Base-by-base conservation (phyloP, 2,888 invertebrate species). In the Lucinisca nassula region DNA sequence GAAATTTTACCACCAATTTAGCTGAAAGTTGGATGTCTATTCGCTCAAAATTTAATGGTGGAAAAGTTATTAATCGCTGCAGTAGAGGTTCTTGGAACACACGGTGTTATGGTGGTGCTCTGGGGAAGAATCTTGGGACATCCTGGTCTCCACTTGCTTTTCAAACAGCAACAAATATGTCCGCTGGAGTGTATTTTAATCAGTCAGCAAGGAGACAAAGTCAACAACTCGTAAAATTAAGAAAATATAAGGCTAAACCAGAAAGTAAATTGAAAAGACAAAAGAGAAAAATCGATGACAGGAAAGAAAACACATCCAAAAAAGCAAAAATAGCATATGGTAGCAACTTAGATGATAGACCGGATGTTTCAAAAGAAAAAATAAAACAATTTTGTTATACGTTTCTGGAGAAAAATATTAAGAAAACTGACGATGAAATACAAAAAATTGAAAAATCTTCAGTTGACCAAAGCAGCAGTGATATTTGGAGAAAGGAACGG, bases 21-120 rank as follows among this genome's bases (percentile, higher is more conserved):
- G 81, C 82, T 24, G 90, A 90, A 81, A 79, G 58, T n/a, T 90
- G 87, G 85, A 81, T 90, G 84, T 24, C 80, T 10, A 82, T 89
- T 27, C 0, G 83, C 2, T 24, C 51, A 21, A 90, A 85, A 49
- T 90, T 87, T 87, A 89, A 90, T 82, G 89, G 90, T 30, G 90
- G 88, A 0, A 90, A 89, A 55, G 40, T 82, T 14, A 30, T 75
- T 2, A 89, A 88, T 32, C 30, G 80, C 24, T 88, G 88, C 24
- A 35, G 32, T 4, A 32, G 81, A 0, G 84, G 88, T 40, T 79
- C 89, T 6, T 86, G 89, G 84, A 37, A 85, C 40, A 55, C 79
- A 12, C 70, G 89, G 14, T 89, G 87, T 35, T 84, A 87, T 78
- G 84, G 84, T 45, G 84, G 79, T n/a, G 84, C 76, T 21, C 38